Evolutionary conservation across 1,140 invertebrate genomes (phyloP).

Genomic region (Pogonomyrmex californicus): DNA sequence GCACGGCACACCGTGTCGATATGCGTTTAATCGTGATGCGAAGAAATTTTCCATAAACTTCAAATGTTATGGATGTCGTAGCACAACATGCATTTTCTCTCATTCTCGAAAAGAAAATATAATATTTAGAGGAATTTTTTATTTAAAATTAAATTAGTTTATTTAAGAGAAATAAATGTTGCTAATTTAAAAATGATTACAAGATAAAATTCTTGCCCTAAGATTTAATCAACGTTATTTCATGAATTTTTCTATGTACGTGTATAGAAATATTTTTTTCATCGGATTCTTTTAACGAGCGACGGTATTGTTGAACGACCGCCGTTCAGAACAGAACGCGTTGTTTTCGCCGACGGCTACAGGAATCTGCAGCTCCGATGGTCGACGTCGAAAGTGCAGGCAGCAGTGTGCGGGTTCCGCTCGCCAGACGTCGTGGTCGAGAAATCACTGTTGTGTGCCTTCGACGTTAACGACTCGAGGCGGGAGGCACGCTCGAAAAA

Average conservation of each 20-base stretch:
- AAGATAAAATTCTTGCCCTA: not conserved
- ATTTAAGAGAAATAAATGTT: not conserved
- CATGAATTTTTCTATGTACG: not conserved
- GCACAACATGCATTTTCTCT: not conserved
- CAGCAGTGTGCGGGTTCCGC: not conserved
- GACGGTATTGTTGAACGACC: constrained; percentile 21
- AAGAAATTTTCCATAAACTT: not conserved
- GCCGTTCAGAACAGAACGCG: not conserved
- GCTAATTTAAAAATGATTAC: not conserved
- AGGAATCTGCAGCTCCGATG: constrained; percentile 53
- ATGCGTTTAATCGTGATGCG: not conserved
- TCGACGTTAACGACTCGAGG: constrained; percentile 42
- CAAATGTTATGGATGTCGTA: not conserved
- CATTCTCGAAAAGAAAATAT: not conserved
- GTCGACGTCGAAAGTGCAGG: constrained; percentile 21
- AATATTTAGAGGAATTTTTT: not conserved
- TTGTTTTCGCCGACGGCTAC: constrained; percentile 16
- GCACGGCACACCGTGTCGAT: not conserved
- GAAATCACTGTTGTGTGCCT: constrained; percentile 51
- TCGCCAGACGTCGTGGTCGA: constrained; percentile 50
- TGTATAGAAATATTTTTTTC: not conserved
- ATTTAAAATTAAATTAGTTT: not conserved
- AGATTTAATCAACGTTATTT: not conserved
- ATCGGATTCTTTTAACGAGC: not conserved
- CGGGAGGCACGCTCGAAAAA: constrained; percentile 54